Conservation (phyloP, 2,888 invertebrate genomes). For the Mamestra brassicae region DNA sequence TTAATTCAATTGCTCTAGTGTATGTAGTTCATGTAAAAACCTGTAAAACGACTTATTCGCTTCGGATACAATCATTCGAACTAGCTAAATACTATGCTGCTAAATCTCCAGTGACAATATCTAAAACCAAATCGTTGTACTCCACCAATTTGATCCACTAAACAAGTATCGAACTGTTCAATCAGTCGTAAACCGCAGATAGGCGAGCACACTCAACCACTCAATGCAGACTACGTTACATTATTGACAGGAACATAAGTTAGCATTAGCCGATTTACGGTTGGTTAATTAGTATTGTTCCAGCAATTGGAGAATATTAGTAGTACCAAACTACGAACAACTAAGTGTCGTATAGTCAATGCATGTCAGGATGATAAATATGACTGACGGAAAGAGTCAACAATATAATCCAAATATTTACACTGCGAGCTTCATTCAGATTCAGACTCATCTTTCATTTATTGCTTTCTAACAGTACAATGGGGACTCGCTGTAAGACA, state of each 20-base stretch:
- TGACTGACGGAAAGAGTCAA: neutral
- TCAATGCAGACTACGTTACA: neutral
- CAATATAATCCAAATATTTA: too few relatives aligned
- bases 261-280: slow-evolving; percentile 1
- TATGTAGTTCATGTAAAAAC: too few relatives aligned
- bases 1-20: too few relatives aligned
- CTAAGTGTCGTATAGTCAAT: neutral
- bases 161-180: slow-evolving; percentile 15
- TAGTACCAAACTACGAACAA: too few relatives aligned
- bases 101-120: slow-evolving; percentile 1
- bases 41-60: too few relatives aligned
- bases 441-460: too few relatives aligned
- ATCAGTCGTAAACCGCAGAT: slow-evolving; percentile 20
- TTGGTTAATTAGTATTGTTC: neutral
- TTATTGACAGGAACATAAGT: neutral
- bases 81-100: neutral
- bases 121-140: slow-evolving; percentile 7
- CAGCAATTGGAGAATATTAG: neutral
- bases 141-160: slow-evolving; percentile 3
- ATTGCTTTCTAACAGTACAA: too few relatives aligned
- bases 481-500: too few relatives aligned
- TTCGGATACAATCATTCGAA: neutral
- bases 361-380: neutral
- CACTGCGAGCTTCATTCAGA: too few relatives aligned
- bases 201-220: neutral